Evolutionary conservation across 2,797 vertebrate genomes (phyloP), one percentile per base, ranked within the genome.

Genomic region (Sarcoramphus papa): DNA sequence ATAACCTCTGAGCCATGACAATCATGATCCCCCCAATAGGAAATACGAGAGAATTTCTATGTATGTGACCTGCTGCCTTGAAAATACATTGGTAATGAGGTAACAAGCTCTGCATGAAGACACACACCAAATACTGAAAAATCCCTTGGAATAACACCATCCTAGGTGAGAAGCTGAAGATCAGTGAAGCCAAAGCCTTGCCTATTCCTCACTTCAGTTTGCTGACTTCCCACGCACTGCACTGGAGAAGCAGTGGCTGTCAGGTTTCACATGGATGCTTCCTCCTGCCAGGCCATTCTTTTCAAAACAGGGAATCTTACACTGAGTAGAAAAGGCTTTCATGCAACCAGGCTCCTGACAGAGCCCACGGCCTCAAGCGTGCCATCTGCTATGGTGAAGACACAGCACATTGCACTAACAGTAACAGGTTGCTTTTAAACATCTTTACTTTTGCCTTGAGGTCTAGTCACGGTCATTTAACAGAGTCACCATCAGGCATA

Each of bases 1-100:
- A 74, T 48, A 77, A 47, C 19, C 64, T 41, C 40, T 63, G 16
- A 72, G 41, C 56, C 11, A 82, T 28, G 3, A 87, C 28, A 92
- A 70, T 14, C 0, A 0, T 45, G 50, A 68, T 45, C 81, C 15
- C 14, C 5, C 2, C 27, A 53, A 8, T 6, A 76, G 1, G 0
- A 92, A 92, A 77, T 54, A 51, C 6, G 68, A 33, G 48, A 86
- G 12, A 74, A 86, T 27, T 40, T 86, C 47, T 53, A 7, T 56
- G 48, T 72, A 8, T 56, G 48, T 72, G 40, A 67, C 17, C 47
- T 65, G 3, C n/a, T 88, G 47, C 43, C 67, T 73, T 92, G 40
- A 64, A 91, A 92, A 70, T 56, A 67, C 6, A 19, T 5, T 24
- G 24, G 5, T 40, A 81, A 72, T 8, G 18, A 70, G 27, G 27